Base-by-base conservation (phyloP, 2,797 vertebrate genomes). In the Microctenopoma lineatum region DNA sequence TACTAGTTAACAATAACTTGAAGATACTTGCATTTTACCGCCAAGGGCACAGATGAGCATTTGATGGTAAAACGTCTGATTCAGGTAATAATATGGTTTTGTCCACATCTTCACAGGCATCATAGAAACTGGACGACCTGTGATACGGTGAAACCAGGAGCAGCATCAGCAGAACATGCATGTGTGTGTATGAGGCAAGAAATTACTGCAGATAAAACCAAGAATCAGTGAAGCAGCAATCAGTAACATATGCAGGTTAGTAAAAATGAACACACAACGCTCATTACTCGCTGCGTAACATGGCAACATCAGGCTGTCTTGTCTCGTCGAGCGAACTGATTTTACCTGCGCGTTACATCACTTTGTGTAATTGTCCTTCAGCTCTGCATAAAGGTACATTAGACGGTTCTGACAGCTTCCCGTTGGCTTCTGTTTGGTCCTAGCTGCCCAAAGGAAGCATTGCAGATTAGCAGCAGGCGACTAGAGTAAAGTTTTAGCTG, bases 201-300 rank as follows among this genome's bases (percentile, higher is more conserved):
- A 58, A 36, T 56, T 14, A 25, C 2, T 5, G 38, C 25, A 41
- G 21, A 34, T 55, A 66, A 46, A 59, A 29, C 16, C 11, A 42
- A 47, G 32, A 59, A 34, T 21, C 34, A 58, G 32, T 15, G 41
- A 66, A 64, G 67, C 58, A 54, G 70, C 58, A 83, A 80, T 83
- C 72, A 78, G 81, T 47, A 65, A 70, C 79, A 66, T 79, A 80
- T 71, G 58, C 73, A 70, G 81, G 75, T 82, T 79, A 75, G 72
- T 77, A 39, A 65, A 45, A 54, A 8, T 3, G 45, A 77, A 80
- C 73, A 77, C 86, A 84, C 73, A 81, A 42, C 14, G 7, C 70
- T 79, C 59, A 56, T 79, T 75, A 82, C 25, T 59, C 32, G 32
- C 67, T 65, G 57, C 65, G 32, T 34, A 66, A 63, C 75, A 52